Conservation (phyloP, 2,797 vertebrate species). For the Hephaestus fuliginosus region DNA sequence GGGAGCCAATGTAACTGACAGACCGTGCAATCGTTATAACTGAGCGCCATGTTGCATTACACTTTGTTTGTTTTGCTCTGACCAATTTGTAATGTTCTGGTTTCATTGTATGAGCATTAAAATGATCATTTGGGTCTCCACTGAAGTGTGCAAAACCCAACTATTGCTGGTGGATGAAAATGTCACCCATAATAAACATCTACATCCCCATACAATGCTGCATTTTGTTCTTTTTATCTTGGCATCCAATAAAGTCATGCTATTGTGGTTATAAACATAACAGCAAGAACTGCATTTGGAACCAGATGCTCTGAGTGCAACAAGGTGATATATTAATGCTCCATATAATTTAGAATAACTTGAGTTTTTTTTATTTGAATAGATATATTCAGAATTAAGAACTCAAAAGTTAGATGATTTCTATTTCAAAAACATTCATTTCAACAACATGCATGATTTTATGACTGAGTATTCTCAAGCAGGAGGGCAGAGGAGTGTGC, state of each 20-base stretch:
- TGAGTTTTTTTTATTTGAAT: background rate
- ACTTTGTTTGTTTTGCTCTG: constrained; percentile 61
- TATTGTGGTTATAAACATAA: background rate
- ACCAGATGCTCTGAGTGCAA: background rate
- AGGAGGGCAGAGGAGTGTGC: background rate
- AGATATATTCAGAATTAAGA: background rate
- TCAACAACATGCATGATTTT: background rate
- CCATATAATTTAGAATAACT: background rate
- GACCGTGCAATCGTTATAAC: constrained; percentile 60
- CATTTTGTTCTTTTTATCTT: background rate
- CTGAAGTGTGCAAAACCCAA: constrained; percentile 58
- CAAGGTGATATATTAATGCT: background rate
- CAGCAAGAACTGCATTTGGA: background rate
- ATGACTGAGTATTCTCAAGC: background rate
- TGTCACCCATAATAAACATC: constrained; percentile 64
- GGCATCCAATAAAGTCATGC: constrained; percentile 8
- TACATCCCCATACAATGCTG: constrained; percentile 34
- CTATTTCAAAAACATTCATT: background rate
- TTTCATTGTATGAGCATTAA: constrained; percentile 59
- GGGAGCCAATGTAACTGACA: constrained; percentile 55
- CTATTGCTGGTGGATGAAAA: constrained; percentile 68
- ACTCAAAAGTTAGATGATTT: background rate
- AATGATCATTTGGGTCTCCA: constrained; percentile 59
- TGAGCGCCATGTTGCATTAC: constrained; percentile 46
- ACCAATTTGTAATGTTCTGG: constrained; percentile 65